A percentile compares a stretch with the other conserved stretches of the same genome.
phyloP scores from a whole-genome alignment of 2,888 invertebrate species.

The Galeruca laticollis region DNA sequence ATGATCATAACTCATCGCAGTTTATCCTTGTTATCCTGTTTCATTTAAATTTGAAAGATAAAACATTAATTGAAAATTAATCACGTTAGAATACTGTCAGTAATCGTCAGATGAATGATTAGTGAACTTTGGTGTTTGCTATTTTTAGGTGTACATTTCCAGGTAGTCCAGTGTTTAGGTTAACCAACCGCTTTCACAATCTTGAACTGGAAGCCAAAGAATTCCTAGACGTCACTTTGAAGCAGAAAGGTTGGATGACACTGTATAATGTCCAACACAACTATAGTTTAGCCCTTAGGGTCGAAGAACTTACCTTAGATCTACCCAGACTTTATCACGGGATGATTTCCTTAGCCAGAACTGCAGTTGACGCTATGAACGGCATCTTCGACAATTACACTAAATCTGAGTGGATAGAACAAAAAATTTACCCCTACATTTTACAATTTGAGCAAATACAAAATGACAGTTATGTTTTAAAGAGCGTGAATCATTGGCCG shows the following conservation, averaged over 20 bases:
- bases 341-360: constrained; percentile 68
- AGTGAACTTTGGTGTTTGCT: not conserved
- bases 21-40: no score
- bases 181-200: constrained; percentile 66
- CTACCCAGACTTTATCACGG: constrained; percentile 72
- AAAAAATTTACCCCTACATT: constrained; percentile 72
- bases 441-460: constrained; percentile 70
- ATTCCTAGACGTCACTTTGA: constrained; percentile 61
- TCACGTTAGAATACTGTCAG: no score
- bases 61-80: no score
- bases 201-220: constrained; percentile 65
- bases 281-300: constrained; percentile 75
- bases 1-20: no score
- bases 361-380: constrained; percentile 70
- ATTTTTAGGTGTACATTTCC: constrained; percentile 72
- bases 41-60: no score
- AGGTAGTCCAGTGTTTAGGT: constrained; percentile 70
- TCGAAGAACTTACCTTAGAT: constrained; percentile 73
- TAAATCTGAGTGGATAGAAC: constrained; percentile 76
- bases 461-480: constrained; percentile 68
- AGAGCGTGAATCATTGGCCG: constrained; percentile 71
- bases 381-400: constrained; percentile 74
- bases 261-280: constrained; percentile 77
- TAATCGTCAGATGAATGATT: no score
- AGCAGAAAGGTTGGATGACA: constrained; percentile 75